These are phyloP conservation scores for Numida meleagris DNA, from an alignment of 2,113 vertebrate species.

Conservation along the genomic window DNA sequence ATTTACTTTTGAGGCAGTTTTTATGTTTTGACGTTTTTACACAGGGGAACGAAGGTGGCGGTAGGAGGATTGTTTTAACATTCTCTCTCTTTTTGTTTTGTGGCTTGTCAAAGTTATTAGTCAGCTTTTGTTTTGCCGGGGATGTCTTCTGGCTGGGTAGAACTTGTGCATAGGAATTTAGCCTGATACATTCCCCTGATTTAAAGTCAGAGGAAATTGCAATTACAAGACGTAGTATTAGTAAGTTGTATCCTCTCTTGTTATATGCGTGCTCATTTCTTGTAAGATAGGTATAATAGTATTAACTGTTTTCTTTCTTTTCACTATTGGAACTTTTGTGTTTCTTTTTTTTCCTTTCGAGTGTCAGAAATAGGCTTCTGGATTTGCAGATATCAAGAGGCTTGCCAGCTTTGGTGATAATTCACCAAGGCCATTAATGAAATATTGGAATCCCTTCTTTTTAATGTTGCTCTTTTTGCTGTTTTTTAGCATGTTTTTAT, in stretches of 20 bases:
- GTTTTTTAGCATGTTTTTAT: slow-evolving; percentile 13
- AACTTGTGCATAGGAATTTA: neutral
- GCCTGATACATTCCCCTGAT: neutral
- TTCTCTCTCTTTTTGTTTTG: neutral
- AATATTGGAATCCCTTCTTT: neutral
- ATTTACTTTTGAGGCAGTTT: slow-evolving; percentile 25
- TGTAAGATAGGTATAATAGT: neutral
- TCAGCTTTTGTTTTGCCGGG: neutral
- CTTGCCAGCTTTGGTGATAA: neutral
- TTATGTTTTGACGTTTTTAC: slow-evolving; percentile 38
- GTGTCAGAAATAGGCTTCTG: neutral
- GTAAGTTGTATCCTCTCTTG: neutral
- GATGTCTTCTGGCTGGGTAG: neutral
- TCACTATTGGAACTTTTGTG: neutral
- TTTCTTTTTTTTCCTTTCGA: neutral
- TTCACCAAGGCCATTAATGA: neutral
- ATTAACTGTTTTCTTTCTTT: neutral
- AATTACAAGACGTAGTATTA: neutral
- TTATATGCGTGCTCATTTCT: neutral
- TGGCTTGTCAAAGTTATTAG: slow-evolving; percentile 5
- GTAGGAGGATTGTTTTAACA: neutral
- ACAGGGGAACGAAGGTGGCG: slow-evolving; percentile 1
- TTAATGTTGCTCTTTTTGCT: neutral
- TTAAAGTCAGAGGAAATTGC: neutral
- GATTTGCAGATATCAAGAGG: neutral